These are phyloP conservation scores for Cinara cedri DNA, from an alignment of 2,888 invertebrate genomes.

Conservation along the genomic window DNA sequence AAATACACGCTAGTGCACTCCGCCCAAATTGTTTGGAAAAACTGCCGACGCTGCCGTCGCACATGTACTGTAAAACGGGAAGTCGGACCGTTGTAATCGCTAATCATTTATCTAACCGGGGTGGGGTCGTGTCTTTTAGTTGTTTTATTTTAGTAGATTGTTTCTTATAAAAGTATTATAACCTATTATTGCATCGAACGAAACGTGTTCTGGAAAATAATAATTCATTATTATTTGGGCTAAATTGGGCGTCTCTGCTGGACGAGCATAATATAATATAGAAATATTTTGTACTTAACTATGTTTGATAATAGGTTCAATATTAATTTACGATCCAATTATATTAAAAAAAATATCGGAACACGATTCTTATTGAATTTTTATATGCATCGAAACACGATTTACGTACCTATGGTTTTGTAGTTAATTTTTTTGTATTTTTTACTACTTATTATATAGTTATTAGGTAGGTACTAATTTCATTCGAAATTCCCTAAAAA, in stretches of 20 bases:
- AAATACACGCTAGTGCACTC: conserved; percentile 3
- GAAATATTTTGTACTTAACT: not conserved
- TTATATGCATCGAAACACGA: too few species aligned
- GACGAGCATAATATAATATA: not conserved
- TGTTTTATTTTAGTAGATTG: not conserved
- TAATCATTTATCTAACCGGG: not conserved
- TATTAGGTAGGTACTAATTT: too few species aligned
- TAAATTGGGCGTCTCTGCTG: not conserved
- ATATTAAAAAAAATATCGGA: too few species aligned
- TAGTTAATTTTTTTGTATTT: too few species aligned
- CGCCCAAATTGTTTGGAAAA: conserved; percentile 14
- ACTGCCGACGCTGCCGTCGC: not conserved
- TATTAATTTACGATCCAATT: too few species aligned
- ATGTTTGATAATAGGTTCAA: not conserved
- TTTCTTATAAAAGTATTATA: too few species aligned
- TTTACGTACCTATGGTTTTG: too few species aligned
- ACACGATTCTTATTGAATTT: too few species aligned
- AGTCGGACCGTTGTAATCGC: conserved; percentile 23
- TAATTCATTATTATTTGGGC: conserved; percentile 30
- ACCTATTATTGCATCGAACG: not conserved
- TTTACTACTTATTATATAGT: too few species aligned
- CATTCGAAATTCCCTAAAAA: too few species aligned
- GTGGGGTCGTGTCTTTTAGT: conserved; percentile 16
- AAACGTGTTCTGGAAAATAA: not conserved
- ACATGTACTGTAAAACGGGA: not conserved